Percentiles rank a stretch among this genome's conserved stretches.
phyloP scores from a whole-genome alignment of 2,797 vertebrate genomes.

The Spinus olivaceus region DNA sequence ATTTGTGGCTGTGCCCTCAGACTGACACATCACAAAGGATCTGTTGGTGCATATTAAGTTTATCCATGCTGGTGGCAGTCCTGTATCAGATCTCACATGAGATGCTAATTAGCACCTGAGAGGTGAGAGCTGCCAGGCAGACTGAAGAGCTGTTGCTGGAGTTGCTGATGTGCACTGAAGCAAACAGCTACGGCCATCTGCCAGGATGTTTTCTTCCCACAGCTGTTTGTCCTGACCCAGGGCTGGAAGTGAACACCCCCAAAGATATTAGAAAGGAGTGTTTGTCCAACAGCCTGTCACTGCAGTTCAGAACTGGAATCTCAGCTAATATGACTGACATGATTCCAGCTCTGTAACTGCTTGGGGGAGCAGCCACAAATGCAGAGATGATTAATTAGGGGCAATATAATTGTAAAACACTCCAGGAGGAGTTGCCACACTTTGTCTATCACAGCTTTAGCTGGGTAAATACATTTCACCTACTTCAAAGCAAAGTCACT shows the following conservation, averaged over 20 bases:
- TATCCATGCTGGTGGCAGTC: background rate
- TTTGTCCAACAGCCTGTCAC: background rate
- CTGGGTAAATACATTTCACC: background rate
- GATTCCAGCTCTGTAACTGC: background rate
- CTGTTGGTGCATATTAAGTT: background rate
- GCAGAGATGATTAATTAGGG: background rate
- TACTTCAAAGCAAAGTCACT: background rate
- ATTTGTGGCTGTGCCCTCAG: background rate
- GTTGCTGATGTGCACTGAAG: background rate
- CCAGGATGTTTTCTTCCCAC: background rate
- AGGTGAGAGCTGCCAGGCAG: conserved; percentile 7
- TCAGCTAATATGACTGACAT: background rate
- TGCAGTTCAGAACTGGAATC: background rate
- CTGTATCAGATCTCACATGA: background rate
- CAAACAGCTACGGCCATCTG: conserved; percentile 11
- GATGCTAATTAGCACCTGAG: conserved; percentile 43
- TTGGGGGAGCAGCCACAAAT: background rate
- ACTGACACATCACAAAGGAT: background rate
- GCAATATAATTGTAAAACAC: background rate
- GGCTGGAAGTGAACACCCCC: background rate
- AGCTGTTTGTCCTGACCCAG: background rate
- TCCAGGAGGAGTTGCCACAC: background rate
- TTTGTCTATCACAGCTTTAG: background rate
- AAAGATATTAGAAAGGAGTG: background rate
- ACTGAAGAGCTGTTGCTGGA: background rate